Conservation (phyloP, 2,113 vertebrate genomes). For the Macrotus californicus region DNA sequence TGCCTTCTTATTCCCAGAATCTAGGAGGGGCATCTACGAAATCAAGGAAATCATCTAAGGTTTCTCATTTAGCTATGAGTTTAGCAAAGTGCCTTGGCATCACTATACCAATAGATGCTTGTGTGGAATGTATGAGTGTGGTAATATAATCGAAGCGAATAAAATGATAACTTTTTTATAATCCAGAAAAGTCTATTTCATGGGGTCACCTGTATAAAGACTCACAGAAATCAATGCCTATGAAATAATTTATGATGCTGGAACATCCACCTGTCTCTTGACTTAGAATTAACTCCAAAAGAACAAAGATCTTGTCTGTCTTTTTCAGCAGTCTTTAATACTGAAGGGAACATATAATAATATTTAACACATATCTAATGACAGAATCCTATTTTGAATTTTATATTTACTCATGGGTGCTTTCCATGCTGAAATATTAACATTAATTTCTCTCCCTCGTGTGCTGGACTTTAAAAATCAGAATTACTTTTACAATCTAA, state of each 20-base stretch:
- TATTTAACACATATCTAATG: slow-evolving; percentile 16
- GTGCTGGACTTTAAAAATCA: background rate
- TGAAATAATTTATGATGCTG: background rate
- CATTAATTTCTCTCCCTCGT: background rate
- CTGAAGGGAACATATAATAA: background rate
- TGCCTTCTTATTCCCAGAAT: background rate
- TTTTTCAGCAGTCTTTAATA: background rate
- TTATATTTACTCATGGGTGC: background rate
- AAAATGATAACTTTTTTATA: background rate
- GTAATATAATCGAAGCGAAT: background rate
- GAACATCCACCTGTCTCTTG: background rate
- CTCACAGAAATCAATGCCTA: background rate
- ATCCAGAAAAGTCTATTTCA: background rate
- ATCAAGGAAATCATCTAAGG: background rate
- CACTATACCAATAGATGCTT: background rate
- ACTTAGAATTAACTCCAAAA: background rate
- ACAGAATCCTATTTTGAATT: slow-evolving; percentile 32
- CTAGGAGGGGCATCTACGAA: background rate
- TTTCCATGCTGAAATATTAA: slow-evolving; percentile 32
- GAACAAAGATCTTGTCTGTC: background rate
- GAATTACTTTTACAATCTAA: slow-evolving; percentile 10
- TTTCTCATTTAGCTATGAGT: background rate
- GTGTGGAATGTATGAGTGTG: background rate
- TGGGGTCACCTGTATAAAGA: background rate
- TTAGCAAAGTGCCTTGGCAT: background rate